phyloP scores from a whole-genome alignment of 2,797 vertebrate species.

The Gouania willdenowi region DNA sequence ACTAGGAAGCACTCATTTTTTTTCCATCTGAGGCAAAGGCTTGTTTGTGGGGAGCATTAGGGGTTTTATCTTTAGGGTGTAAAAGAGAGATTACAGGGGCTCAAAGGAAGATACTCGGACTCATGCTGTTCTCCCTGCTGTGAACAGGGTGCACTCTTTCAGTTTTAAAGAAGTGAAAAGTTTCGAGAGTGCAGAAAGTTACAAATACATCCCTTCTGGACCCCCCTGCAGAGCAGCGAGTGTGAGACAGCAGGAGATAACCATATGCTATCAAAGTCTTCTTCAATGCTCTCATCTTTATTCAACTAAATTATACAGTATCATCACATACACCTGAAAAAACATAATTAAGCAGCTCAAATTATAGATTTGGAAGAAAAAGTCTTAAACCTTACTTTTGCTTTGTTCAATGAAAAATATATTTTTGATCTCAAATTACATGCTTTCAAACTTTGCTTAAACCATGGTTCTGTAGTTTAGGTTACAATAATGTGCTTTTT shows the following conservation, averaged over 20 bases:
- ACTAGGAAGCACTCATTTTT: constrained; percentile 17
- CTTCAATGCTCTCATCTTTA: constrained; percentile 54
- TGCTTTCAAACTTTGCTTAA: constrained; percentile 21
- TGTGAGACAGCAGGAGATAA: constrained; percentile 58
- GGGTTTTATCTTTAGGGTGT: constrained; percentile 32
- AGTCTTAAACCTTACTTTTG: constrained; percentile 5
- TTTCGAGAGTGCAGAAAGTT: constrained; percentile 67
- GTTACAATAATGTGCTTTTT: too few relatives aligned
- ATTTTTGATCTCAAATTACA: constrained; percentile 1
- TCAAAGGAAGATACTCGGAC: constrained; percentile 42
- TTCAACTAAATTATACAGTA: constrained; percentile 43
- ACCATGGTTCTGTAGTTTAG: not conserved
- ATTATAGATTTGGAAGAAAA: not conserved
- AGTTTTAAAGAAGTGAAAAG: constrained; percentile 69
- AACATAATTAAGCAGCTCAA: constrained; percentile 22
- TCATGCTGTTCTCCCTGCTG: constrained; percentile 58
- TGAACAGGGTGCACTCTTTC: constrained; percentile 67
- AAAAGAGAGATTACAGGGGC: constrained; percentile 50
- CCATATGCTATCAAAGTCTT: constrained; percentile 69
- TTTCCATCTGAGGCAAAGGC: constrained; percentile 20
- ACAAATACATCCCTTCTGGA: constrained; percentile 55
- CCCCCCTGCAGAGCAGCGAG: constrained; percentile 62
- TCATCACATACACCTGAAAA: constrained; percentile 56
- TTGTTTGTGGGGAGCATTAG: constrained; percentile 18
- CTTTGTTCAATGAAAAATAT: constrained; percentile 6